Evolutionary conservation across 2,888 invertebrate genomes (phyloP).

Genomic region (Hofmannophila pseudospretella): DNA sequence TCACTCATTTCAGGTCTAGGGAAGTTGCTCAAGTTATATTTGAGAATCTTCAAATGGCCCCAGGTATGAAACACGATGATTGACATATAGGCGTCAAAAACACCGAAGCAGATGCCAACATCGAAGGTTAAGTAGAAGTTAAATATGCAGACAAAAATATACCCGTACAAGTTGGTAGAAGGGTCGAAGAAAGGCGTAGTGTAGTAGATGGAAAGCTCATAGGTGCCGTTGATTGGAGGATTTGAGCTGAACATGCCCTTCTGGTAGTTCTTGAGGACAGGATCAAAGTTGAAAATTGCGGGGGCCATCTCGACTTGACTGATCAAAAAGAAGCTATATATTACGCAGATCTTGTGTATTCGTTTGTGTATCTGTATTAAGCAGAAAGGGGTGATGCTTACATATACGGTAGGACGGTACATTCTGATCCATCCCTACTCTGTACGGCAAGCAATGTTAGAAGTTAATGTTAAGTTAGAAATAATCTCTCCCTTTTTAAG

Average conservation of each 20-base stretch:
- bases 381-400: no score
- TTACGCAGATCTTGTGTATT: slow-evolving; percentile 21
- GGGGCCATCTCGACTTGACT: slow-evolving; percentile 12
- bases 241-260: slow-evolving; percentile 14
- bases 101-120: slow-evolving; percentile 14
- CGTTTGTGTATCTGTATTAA: slow-evolving; percentile 19
- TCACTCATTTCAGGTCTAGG: slow-evolving; percentile 8
- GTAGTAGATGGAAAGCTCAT: slow-evolving; percentile 18
- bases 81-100: slow-evolving; percentile 23
- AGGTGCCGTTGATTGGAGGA: slow-evolving; percentile 12
- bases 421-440: no score
- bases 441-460: no score
- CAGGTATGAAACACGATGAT: slow-evolving; percentile 26
- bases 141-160: slow-evolving; percentile 11
- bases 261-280: slow-evolving; percentile 19
- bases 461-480: no score
- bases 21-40: slow-evolving; percentile 21
- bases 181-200: no score
- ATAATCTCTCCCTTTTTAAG: no score
- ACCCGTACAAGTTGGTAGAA: no score
- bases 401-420: no score
- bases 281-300: slow-evolving; percentile 18
- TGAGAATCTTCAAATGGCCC: no score
- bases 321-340: slow-evolving; percentile 14
- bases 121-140: slow-evolving; percentile 15